phyloP scores from a whole-genome alignment of 1,140 invertebrate genomes.

The Drosophila arawakana region DNA sequence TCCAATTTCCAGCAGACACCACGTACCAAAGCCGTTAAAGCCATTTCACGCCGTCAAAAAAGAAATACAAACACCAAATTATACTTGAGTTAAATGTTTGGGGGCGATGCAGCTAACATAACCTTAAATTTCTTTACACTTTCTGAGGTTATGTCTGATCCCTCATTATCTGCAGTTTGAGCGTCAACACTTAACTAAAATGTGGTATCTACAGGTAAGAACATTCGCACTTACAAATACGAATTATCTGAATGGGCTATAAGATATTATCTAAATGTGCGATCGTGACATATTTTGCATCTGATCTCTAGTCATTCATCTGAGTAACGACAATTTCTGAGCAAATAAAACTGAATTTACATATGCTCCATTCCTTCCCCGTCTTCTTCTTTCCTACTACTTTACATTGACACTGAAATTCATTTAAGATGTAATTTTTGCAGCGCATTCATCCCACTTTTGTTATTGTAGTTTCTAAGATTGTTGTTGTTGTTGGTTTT shows the following conservation, averaged over 20 bases:
- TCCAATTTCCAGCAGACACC: conserved; percentile 28
- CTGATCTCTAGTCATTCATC: conserved; percentile 3
- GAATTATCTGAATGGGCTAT: background rate
- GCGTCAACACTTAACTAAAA: conserved; percentile 5
- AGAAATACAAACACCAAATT: background rate
- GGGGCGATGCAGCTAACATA: background rate
- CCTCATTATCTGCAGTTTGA: background rate
- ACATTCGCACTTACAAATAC: background rate
- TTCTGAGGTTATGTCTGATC: no score
- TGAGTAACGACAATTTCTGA: conserved; percentile 16
- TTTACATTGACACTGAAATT: conserved; percentile 67
- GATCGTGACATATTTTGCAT: conserved; percentile 2
- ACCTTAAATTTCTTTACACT: background rate
- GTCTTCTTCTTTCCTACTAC: background rate
- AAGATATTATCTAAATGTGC: conserved; percentile 9
- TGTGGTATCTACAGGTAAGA: background rate
- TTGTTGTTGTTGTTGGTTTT: conserved; percentile 34
- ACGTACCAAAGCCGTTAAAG: conserved; percentile 42
- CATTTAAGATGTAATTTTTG: conserved; percentile 50
- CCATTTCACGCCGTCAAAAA: conserved; percentile 1
- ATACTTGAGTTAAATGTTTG: background rate
- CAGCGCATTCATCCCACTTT: conserved; percentile 17
- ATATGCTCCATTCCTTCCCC: background rate
- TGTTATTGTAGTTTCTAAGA: conserved; percentile 23
- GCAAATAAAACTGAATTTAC: conserved; percentile 12